Conservation (phyloP, 2,797 vertebrate species). For the Erpetoichthys calabaricus region DNA sequence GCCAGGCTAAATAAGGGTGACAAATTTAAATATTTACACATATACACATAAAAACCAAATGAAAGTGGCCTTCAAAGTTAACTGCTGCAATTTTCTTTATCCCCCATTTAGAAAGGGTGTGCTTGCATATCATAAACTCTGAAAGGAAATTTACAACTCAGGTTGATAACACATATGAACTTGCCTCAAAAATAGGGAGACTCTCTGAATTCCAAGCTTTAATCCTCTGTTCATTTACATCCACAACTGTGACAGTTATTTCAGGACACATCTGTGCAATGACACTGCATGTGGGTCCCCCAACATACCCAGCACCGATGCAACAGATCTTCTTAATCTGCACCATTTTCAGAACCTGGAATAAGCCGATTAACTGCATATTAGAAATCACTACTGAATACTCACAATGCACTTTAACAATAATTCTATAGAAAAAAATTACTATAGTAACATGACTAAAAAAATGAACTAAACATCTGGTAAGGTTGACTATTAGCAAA, state of each 20-base stretch:
- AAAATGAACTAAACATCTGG: too few species aligned
- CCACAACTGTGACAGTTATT: constrained; percentile 19
- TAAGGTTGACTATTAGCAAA: too few species aligned
- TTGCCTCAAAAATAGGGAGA: constrained; percentile 25
- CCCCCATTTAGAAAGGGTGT: background rate
- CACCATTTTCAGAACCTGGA: constrained; percentile 7
- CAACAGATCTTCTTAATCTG: constrained; percentile 21
- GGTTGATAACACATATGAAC: background rate
- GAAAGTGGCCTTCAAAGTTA: too few species aligned
- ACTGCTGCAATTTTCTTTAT: too few species aligned
- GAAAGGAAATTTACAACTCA: background rate
- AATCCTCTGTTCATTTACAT: constrained; percentile 18
- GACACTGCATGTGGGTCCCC: constrained; percentile 22
- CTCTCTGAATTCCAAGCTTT: constrained; percentile 22
- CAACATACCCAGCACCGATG: constrained; percentile 19
- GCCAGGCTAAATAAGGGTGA: constrained; percentile 8
- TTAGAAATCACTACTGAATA: too few species aligned
- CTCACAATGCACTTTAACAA: too few species aligned
- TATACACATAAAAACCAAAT: too few species aligned
- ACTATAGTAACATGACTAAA: too few species aligned
- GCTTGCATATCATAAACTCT: too few species aligned
- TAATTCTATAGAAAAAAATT: too few species aligned
- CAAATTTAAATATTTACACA: too few species aligned
- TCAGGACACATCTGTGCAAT: constrained; percentile 27
- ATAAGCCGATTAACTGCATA: too few species aligned